Conservation (phyloP, 2,113 vertebrate species). For the Boulengeromyrus knoepffleri region DNA sequence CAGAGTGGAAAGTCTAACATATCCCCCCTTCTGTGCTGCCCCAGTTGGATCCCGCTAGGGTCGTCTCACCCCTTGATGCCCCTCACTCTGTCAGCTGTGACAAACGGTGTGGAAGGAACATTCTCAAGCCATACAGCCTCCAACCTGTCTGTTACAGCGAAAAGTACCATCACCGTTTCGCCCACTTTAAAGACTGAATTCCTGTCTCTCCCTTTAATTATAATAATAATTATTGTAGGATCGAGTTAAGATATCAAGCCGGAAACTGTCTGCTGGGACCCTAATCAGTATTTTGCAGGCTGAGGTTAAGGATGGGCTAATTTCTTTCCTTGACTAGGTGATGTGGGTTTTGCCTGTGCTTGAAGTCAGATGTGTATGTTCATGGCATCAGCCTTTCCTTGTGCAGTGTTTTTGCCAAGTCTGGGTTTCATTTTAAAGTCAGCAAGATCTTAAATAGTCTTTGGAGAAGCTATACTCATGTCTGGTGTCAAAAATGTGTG, state of each 20-base stretch:
- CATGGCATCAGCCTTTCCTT: not conserved
- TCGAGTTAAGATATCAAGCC: not conserved
- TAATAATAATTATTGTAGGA: not conserved
- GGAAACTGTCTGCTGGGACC: not conserved
- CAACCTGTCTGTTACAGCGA: not conserved
- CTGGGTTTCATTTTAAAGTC: not conserved
- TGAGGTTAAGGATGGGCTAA: not conserved
- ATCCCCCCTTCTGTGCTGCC: not conserved
- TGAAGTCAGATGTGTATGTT: not conserved
- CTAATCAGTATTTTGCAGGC: not conserved
- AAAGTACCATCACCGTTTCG: not conserved
- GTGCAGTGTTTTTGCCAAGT: not conserved
- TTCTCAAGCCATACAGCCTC: not conserved
- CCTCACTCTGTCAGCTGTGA: constrained; percentile 16
- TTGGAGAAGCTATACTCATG: not conserved
- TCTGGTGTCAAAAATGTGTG: not conserved
- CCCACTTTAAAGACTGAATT: not conserved
- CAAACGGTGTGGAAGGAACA: not conserved
- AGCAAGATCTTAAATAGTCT: not conserved
- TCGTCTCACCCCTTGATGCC: not conserved
- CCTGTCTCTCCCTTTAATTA: not conserved
- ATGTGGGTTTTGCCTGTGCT: not conserved
- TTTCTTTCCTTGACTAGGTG: not conserved
- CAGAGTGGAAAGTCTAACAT: not conserved
- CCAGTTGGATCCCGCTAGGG: not conserved